Evolutionary conservation across 2,888 invertebrate species (phyloP).

Genomic region (Balanococcus diminutus): DNA sequence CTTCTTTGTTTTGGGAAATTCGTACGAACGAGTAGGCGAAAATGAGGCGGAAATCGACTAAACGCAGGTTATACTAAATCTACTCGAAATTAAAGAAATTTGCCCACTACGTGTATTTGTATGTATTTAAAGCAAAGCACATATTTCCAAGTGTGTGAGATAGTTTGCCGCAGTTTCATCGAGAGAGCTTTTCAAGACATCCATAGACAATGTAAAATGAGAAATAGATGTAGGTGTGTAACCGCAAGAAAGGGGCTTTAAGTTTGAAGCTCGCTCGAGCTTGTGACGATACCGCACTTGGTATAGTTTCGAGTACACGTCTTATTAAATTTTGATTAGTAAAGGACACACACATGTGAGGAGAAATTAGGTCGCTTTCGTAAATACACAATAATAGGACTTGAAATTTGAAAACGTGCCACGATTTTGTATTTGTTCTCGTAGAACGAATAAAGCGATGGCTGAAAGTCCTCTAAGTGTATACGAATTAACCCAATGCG

Average conservation of each 20-base stretch:
- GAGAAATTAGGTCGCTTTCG: slow-evolving; percentile 16
- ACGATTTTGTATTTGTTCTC: neutral
- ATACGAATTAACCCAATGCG: neutral
- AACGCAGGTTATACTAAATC: no score
- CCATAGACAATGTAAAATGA: no score
- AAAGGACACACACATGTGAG: neutral
- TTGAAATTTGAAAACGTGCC: neutral
- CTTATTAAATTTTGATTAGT: slow-evolving; percentile 18
- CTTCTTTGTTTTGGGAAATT: no score
- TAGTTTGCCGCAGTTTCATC: no score
- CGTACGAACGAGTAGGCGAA: no score
- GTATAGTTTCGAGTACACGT: slow-evolving; percentile 1
- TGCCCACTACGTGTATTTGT: no score
- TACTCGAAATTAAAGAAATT: no score
- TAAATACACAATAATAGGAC: neutral
- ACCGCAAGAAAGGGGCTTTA: neutral
- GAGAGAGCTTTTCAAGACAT: no score
- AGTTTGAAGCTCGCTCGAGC: neutral
- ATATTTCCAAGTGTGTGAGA: no score
- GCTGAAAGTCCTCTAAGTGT: neutral
- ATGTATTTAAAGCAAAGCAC: no score
- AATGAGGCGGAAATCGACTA: no score
- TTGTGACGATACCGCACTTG: neutral
- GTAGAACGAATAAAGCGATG: neutral
- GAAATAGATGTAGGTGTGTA: no score